Percentiles rank a stretch among this genome's conserved stretches.
phyloP scores from a whole-genome alignment of 2,888 invertebrate genomes.

The Xiphydria camelus region DNA sequence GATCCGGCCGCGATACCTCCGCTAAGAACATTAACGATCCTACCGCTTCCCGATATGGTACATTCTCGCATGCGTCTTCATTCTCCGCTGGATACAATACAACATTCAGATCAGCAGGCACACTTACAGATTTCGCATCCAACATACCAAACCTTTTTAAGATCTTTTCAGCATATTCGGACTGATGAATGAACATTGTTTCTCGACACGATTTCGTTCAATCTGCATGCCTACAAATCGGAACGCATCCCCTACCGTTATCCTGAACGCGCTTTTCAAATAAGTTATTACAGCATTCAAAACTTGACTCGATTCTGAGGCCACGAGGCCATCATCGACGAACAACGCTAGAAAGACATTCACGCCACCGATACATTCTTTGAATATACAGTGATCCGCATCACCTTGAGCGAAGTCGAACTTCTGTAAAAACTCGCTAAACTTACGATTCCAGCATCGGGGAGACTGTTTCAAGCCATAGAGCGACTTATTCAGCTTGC shows the following conservation, averaged over 20 bases:
- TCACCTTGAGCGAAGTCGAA: constrained; percentile 11
- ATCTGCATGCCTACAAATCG: background rate
- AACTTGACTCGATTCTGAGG: constrained; percentile 3
- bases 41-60: too few relatives aligned
- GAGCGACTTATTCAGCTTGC: constrained; percentile 20
- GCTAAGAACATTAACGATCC: too few relatives aligned
- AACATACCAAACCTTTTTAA: constrained; percentile 20
- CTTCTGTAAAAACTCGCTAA: constrained; percentile 10
- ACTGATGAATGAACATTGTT: too few relatives aligned
- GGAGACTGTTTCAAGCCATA: constrained; percentile 24
- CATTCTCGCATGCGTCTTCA: constrained; percentile 6
- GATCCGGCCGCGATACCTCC: constrained; percentile 5
- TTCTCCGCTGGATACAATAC: constrained; percentile 4
- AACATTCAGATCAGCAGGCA: constrained; percentile 18
- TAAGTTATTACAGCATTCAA: background rate
- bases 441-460: constrained; percentile 23
- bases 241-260: constrained; percentile 2
- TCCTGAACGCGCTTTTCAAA: constrained; percentile 1
- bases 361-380: background rate
- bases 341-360: constrained; percentile 10
- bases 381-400: constrained; percentile 17
- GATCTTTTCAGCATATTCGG: too few relatives aligned
- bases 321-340: constrained; percentile 8
- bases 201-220: background rate
- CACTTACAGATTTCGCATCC: constrained; percentile 15